Evolutionary conservation across 2,113 vertebrate genomes (phyloP), one percentile per base, ranked within the genome.

Genomic region (Ictalurus punctatus): DNA sequence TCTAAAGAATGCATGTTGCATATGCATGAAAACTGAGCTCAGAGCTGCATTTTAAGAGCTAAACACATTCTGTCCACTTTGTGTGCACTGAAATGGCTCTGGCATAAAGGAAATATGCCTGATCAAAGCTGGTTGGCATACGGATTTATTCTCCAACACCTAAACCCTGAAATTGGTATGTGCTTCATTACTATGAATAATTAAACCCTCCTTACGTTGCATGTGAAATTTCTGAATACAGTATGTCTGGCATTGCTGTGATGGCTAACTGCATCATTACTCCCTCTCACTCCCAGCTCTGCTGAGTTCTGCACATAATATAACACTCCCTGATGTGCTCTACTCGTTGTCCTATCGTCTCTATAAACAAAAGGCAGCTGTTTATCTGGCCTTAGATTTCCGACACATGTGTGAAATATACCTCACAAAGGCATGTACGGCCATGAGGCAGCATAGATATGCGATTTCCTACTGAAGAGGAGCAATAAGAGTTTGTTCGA

Each of bases 401-500:
- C 44, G 34, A 73, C 54, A 7, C 48, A 21, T 37, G 79, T 82
- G 85, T 48, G 34, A 86, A 79, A 86, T 79, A 79, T 54, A 63
- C 56, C 58, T 52, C 17, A 90, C 16, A 58, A 76, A 61, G 73
- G 69, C 63, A 74, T 65, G 63, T 13, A 34, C 74, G 67, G 63
- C 34, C 74, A 8, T 69, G 48, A 0, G 91, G 89, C 89, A 83
- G 88, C 79, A 88, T 84, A 88, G 88, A 91, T 16, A 87, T 88
- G 89, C 85, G 86, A 91, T 83, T 91, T 82, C 73, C 21, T 67
- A 5, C 73, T 85, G 90, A 91, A 86, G 84, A 84, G 80, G 73
- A 90, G 88, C 89, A 91, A 91, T 74, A 92, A 90, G 78, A 89
- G 87, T 93, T 92, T 91, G 88, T 85, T 92, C 88, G 83, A 89